Base-by-base conservation (phyloP, 2,888 invertebrate genomes). In the Unio delphinus region DNA sequence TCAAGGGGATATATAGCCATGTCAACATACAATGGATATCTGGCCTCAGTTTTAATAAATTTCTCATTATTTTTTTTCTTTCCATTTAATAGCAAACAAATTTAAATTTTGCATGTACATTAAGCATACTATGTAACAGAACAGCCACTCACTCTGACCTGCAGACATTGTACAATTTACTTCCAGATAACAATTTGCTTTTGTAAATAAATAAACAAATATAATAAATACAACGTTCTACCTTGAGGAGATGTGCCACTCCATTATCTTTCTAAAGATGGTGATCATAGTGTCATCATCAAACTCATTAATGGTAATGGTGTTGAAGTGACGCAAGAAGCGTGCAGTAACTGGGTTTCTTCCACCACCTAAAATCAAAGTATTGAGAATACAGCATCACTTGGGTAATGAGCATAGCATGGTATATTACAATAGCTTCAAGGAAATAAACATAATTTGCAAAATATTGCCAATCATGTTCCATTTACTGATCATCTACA, bases 241-340 rank as follows among this genome's bases (percentile, higher is more conserved):
- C 96, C 95, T 88, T 26, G 96, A 95, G 86, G 96, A 81, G 66
- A 90, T 87, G 74, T 90, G 90, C 90, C 90, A 90, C 57, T 90
- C 86, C 84, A 90, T 83, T 68, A 90, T 90, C 75, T 77, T 87
- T 55, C 84, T 80, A 81, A 90, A 90, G 69, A 90, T 90, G 15
- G 89, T 89, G 17, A 80, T 78, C 90, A 90, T 89, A 45, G 88
- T 86, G 7, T 89, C 89, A 69, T 90, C 89, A 69, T 88, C 87
- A 83, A 90, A 90, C 78, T 90, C 90, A 73, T 90, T 90, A 76
- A 90, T 89, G 6, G 89, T 86, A 56, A 90, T 75, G 5, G 86
- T 88, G 83, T 90, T 90, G 75, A 90, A 86, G 73, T 90, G 89
- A 62, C 90, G 86, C 61, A 90, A 78, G 79, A 90, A 90, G 55